Percentiles rank a stretch among this genome's conserved stretches.
Conservation (phyloP, 2,888 invertebrate species). For the Aradus depressus region DNA sequence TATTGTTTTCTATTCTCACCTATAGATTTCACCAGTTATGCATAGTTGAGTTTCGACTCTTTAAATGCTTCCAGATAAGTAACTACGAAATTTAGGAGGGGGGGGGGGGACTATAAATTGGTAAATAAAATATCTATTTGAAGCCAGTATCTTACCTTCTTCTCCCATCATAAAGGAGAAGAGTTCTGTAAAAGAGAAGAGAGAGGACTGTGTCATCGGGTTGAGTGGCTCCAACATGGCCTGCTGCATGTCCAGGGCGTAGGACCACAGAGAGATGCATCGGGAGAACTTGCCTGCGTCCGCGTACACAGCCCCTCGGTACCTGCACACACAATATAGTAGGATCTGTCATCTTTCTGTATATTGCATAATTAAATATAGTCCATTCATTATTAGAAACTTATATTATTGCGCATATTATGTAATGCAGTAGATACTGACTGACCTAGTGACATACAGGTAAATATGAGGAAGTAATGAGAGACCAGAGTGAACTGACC, state of each 20-base stretch:
- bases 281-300: conserved; percentile 82
- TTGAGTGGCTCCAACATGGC: conserved; percentile 83
- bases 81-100: background rate
- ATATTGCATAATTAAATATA: no score
- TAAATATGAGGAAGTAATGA: no score
- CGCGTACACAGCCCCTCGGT: conserved; percentile 81
- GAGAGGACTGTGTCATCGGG: conserved; percentile 87
- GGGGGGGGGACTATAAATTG: background rate
- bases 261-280: conserved; percentile 92
- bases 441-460: no score
- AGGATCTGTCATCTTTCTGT: no score
- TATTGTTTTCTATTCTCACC: no score
- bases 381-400: no score
- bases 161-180: conserved; percentile 91
- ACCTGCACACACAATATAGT: conserved; percentile 12
- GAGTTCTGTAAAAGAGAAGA: conserved; percentile 89
- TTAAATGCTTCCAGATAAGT: no score
- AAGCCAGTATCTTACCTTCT: conserved; percentile 42
- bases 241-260: conserved; percentile 93
- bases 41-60: no score
- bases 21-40: background rate
- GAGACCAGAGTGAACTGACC: conserved; percentile 49
- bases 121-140: background rate
- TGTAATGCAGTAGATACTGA: no score
- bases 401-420: no score